phyloP scores from a whole-genome alignment of 2,113 vertebrate species.

The Rhinopithecus roxellana region DNA sequence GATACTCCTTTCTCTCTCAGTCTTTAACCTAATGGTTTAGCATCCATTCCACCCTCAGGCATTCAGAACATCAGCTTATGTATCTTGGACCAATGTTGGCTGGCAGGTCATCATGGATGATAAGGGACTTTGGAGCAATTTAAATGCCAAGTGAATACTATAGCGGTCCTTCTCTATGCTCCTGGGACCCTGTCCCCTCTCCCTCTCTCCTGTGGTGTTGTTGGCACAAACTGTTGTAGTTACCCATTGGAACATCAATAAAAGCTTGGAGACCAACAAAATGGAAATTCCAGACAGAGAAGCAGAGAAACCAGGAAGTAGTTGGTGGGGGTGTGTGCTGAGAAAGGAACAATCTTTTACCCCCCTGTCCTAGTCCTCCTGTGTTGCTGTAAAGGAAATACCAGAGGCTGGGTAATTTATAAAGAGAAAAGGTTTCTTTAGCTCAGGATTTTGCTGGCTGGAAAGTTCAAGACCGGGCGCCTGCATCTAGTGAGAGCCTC shows the following conservation, averaged over 20 bases:
- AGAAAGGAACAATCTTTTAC: neutral
- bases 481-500: neutral
- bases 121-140: neutral
- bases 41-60: neutral
- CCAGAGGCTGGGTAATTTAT: neutral
- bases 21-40: neutral
- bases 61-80: neutral
- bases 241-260: neutral
- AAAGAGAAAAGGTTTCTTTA: neutral
- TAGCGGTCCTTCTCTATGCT: neutral
- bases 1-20: neutral
- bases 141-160: neutral
- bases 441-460: neutral
- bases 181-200: neutral
- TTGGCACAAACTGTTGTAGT: neutral
- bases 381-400: neutral
- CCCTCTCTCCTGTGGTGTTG: neutral
- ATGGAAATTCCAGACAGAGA: neutral
- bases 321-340: too few relatives aligned
- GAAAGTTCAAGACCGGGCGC: neutral
- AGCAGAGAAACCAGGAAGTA: neutral
- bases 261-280: neutral
- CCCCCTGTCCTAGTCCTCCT: neutral
- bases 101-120: neutral
- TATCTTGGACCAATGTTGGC: neutral